These are phyloP conservation scores for Spilarctia lutea DNA, from an alignment of 2,888 invertebrate species.

Conservation along the genomic window DNA sequence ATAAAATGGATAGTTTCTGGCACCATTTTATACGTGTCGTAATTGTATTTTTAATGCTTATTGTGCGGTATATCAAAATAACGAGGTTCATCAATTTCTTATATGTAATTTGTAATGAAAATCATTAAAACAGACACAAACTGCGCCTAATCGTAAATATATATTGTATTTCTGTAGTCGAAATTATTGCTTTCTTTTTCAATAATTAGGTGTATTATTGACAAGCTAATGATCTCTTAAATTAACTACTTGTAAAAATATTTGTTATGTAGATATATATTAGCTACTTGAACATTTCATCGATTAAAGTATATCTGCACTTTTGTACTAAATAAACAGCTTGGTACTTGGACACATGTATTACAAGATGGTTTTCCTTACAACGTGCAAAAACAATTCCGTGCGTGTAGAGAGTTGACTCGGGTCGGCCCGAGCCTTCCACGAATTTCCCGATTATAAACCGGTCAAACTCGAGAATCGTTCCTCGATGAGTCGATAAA, in stretches of 20 bases:
- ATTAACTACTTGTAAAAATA: not conserved
- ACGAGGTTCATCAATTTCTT: too few species aligned
- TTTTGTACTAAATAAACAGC: not conserved
- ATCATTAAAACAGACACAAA: too few species aligned
- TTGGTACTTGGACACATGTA: not conserved
- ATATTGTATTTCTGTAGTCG: too few species aligned
- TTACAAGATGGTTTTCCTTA: constrained; percentile 52
- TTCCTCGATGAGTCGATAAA: constrained; percentile 58
- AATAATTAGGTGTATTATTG: not conserved
- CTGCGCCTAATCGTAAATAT: too few species aligned
- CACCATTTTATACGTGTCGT: too few species aligned
- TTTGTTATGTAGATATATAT: not conserved
- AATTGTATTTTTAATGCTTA: too few species aligned
- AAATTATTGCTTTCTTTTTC: not conserved
- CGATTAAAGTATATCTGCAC: not conserved
- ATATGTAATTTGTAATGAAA: too few species aligned
- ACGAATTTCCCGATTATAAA: constrained; percentile 78
- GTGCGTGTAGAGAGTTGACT: constrained; percentile 36
- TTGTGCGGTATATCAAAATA: too few species aligned
- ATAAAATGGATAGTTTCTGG: too few species aligned
- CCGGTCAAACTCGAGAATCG: constrained; percentile 69
- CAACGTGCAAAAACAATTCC: constrained; percentile 36
- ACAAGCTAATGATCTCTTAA: not conserved
- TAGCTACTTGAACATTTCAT: not conserved
- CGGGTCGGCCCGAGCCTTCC: constrained; percentile 65